Evolutionary conservation across 2,888 invertebrate species (phyloP).

Genomic region (Psococerastis gibbosa): DNA sequence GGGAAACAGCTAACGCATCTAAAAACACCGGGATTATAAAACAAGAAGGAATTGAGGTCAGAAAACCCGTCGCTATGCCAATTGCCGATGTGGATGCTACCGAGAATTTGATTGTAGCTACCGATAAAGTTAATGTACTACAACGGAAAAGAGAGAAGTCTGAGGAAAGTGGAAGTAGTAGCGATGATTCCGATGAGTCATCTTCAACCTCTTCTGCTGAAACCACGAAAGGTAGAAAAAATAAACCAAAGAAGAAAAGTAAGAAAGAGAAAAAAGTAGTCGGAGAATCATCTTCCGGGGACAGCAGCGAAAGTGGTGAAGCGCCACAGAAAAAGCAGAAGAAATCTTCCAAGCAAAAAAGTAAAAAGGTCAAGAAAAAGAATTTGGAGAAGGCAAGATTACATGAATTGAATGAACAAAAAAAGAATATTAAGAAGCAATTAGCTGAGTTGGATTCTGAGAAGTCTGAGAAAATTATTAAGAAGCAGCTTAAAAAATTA

Average conservation of each 20-base stretch:
- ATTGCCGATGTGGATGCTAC: too few relatives aligned
- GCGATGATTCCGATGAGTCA: not conserved
- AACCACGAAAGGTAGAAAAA: not conserved
- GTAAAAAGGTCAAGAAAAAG: constrained; percentile 9
- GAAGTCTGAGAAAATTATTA: not conserved
- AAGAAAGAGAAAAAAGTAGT: constrained; percentile 1
- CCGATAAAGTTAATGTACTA: constrained; percentile 14
- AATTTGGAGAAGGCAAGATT: not conserved
- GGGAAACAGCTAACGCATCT: too few relatives aligned
- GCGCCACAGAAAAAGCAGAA: too few relatives aligned
- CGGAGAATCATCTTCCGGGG: too few relatives aligned
- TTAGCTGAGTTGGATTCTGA: not conserved
- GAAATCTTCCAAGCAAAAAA: too few relatives aligned
- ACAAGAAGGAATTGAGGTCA: too few relatives aligned
- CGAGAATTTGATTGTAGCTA: too few relatives aligned
- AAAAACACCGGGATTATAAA: too few relatives aligned
- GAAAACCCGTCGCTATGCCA: too few relatives aligned
- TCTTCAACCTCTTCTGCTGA: not conserved
- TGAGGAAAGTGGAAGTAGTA: constrained; percentile 14
- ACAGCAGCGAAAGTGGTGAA: not conserved
- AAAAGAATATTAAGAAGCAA: not conserved
- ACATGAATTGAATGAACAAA: not conserved
- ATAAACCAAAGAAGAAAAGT: not conserved
- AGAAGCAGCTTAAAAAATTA: constrained; percentile 1
- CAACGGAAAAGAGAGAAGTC: constrained; percentile 13